Conservation (phyloP, 2,888 invertebrate species). For the Diarsia brunnea region DNA sequence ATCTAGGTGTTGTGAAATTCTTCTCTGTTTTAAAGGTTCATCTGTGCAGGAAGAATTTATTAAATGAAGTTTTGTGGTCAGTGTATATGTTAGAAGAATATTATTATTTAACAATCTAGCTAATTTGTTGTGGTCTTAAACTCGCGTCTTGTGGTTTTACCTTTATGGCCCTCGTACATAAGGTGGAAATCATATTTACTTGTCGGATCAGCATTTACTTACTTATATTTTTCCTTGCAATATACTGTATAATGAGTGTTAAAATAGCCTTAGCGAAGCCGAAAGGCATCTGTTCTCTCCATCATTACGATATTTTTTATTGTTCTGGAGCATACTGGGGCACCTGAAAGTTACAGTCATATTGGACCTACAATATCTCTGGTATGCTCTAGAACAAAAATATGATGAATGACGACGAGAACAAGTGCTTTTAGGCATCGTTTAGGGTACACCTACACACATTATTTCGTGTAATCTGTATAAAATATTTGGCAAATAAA, state of each 20-base stretch:
- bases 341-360: too few species aligned
- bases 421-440: too few species aligned
- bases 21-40: conserved; percentile 33
- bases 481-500: not conserved
- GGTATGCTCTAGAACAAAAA: too few species aligned
- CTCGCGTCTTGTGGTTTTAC: not conserved
- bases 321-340: too few species aligned
- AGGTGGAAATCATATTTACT: not conserved
- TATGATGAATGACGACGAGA: too few species aligned
- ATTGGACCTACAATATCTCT: too few species aligned
- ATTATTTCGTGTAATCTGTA: not conserved
- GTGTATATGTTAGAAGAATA: conserved; percentile 21
- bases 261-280: too few species aligned
- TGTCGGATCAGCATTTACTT: not conserved
- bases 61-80: conserved; percentile 4
- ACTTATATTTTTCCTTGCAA: not conserved
- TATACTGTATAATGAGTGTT: not conserved
- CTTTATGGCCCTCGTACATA: not conserved
- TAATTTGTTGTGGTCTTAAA: not conserved
- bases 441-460: too few species aligned
- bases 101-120: not conserved
- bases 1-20: conserved; percentile 45
- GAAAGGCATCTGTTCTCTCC: too few species aligned
- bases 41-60: not conserved
- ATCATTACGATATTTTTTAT: too few species aligned